These are phyloP conservation scores for Melitaea cinxia DNA, from an alignment of 1,140 invertebrate genomes.

Conservation along the genomic window DNA sequence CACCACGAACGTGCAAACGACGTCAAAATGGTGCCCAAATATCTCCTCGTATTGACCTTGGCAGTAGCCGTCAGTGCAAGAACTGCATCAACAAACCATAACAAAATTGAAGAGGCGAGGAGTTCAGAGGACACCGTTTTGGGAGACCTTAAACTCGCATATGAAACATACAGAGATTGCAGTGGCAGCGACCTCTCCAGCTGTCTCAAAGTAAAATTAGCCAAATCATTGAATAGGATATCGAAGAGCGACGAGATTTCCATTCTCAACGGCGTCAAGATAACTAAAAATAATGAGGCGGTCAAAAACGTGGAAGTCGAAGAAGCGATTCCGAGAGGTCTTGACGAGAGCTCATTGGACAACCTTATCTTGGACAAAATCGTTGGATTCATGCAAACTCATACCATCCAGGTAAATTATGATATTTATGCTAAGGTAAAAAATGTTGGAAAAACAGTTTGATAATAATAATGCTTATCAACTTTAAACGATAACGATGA, in stretches of 20 bases:
- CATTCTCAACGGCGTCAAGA: slow-evolving; percentile 87
- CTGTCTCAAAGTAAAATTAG: slow-evolving; percentile 89
- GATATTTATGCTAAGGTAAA: background rate
- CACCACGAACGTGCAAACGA: slow-evolving; percentile 60
- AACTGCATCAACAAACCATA: slow-evolving; percentile 68
- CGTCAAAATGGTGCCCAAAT: slow-evolving; percentile 73
- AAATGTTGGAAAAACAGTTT: background rate
- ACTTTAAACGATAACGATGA: no score
- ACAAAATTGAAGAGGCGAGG: slow-evolving; percentile 66
- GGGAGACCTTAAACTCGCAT: slow-evolving; percentile 73
- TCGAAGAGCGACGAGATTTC: slow-evolving; percentile 84
- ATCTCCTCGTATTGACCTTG: slow-evolving; percentile 73
- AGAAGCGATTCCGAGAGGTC: slow-evolving; percentile 85
- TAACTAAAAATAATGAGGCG: slow-evolving; percentile 84
- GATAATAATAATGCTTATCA: no score
- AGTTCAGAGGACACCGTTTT: slow-evolving; percentile 73
- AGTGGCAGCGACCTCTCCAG: slow-evolving; percentile 85
- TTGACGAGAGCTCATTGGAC: slow-evolving; percentile 88
- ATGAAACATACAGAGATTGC: slow-evolving; percentile 88
- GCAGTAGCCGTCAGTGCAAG: slow-evolving; percentile 68
- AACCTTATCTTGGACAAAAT: slow-evolving; percentile 88
- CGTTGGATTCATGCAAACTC: slow-evolving; percentile 87
- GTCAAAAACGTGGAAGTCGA: slow-evolving; percentile 62
- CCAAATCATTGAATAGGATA: slow-evolving; percentile 87
- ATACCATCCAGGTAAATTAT: slow-evolving; percentile 86